A percentile compares a stretch with the other conserved stretches of the same genome.
Evolutionary conservation across 2,888 invertebrate genomes (phyloP).

Genomic region (Altica lythri): DNA sequence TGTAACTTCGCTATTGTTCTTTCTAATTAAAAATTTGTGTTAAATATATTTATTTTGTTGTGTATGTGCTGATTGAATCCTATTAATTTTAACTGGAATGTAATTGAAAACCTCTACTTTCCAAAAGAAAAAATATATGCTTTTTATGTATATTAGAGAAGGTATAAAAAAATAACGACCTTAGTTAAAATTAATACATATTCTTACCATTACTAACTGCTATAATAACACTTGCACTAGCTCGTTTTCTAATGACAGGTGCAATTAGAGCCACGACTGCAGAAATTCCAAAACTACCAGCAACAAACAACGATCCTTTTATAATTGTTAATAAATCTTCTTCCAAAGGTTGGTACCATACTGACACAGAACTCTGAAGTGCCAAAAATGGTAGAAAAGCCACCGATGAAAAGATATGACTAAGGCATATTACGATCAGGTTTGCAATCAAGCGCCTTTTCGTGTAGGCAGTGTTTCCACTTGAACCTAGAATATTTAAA

Average conservation of each 20-base stretch:
- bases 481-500: constrained; percentile 35
- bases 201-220: constrained; percentile 41
- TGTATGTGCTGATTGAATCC: no score
- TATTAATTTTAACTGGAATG: no score
- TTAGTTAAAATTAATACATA: not conserved
- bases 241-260: constrained; percentile 46
- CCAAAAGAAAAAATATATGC: no score
- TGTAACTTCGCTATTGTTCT: no score
- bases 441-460: constrained; percentile 59
- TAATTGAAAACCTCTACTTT: no score
- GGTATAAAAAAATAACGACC: not conserved
- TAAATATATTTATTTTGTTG: no score
- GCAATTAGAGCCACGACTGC: constrained; percentile 62
- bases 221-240: constrained; percentile 35
- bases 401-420: constrained; percentile 68
- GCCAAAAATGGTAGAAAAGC: constrained; percentile 67
- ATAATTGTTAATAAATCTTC: constrained; percentile 37
- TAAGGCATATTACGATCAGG: constrained; percentile 62
- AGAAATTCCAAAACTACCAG: constrained; percentile 65
- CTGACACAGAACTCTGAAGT: constrained; percentile 61
- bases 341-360: constrained; percentile 55
- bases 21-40: no score
- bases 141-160: no score
- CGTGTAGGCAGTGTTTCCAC: constrained; percentile 57
- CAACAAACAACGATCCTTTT: constrained; percentile 66